Percentiles rank a stretch among this genome's conserved stretches.
phyloP scores from a whole-genome alignment of 2,888 invertebrate genomes.

The Agrilus cyanescens region DNA sequence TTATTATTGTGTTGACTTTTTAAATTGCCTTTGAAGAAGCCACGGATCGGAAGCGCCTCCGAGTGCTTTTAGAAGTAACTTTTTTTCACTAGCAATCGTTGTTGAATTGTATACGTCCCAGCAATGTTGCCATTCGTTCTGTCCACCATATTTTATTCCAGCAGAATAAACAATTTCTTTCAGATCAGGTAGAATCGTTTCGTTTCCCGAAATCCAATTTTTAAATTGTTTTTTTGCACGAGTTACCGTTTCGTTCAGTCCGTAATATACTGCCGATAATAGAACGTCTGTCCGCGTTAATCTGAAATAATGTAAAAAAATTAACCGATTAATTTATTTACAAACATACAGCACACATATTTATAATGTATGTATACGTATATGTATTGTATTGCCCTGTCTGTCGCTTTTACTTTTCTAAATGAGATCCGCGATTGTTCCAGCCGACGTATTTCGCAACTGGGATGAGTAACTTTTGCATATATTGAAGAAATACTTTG shows the following conservation, averaged over 20 bases:
- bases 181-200: constrained; percentile 59
- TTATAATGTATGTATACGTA: too few relatives aligned
- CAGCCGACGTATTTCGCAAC: constrained; percentile 50
- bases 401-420: constrained; percentile 44
- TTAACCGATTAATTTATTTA: background rate
- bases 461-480: constrained; percentile 46
- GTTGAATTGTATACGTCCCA: constrained; percentile 60
- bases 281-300: constrained; percentile 60
- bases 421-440: constrained; percentile 50
- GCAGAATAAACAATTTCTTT: constrained; percentile 55
- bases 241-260: constrained; percentile 54
- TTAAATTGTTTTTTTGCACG: constrained; percentile 59
- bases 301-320: constrained; percentile 34
- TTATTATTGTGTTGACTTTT: too few relatives aligned
- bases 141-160: constrained; percentile 60
- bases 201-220: constrained; percentile 55
- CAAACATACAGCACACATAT: background rate
- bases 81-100: constrained; percentile 56
- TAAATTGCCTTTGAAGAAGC: constrained; percentile 58
- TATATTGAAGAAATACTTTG: constrained; percentile 51
- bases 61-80: constrained; percentile 56
- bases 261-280: constrained; percentile 59
- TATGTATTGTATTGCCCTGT: too few relatives aligned
- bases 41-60: constrained; percentile 65
- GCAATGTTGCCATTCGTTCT: constrained; percentile 63